Evolutionary conservation across 2,888 invertebrate genomes (phyloP).

Genomic region (Pardosa pseudoannulata): DNA sequence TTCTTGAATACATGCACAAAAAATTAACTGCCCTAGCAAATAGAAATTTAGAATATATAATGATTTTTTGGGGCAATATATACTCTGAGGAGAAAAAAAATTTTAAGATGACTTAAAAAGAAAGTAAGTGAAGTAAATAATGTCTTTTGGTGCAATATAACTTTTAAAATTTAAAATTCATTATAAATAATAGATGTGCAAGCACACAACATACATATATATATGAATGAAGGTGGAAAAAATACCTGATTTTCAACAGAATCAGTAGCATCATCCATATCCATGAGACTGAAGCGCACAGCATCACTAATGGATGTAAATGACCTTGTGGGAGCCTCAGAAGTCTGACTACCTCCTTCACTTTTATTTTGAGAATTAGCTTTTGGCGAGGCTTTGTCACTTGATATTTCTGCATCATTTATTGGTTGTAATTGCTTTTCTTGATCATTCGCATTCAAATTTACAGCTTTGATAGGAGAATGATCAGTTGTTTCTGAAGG

Average conservation of each 20-base stretch:
- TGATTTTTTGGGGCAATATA: no score
- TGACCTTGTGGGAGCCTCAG: slow-evolving; percentile 62
- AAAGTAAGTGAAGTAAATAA: no score
- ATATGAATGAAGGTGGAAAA: no score
- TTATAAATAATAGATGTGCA: no score
- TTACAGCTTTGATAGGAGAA: not conserved
- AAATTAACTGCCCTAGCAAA: no score
- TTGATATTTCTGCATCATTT: slow-evolving; percentile 18
- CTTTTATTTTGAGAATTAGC: slow-evolving; percentile 19
- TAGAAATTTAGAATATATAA: no score
- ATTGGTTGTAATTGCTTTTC: slow-evolving; percentile 54
- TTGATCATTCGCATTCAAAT: slow-evolving; percentile 13
- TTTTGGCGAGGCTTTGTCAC: slow-evolving; percentile 25
- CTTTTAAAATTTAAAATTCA: no score
- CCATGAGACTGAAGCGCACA: slow-evolving; percentile 71
- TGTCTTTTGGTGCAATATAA: no score
- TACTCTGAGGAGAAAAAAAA: no score
- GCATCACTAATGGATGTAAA: slow-evolving; percentile 72
- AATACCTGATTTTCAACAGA: slow-evolving; percentile 70
- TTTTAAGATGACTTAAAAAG: no score
- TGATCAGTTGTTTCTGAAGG: not conserved
- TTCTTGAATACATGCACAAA: no score
- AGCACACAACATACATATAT: no score
- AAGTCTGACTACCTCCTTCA: slow-evolving; percentile 30
- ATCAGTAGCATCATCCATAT: slow-evolving; percentile 71